Conservation (phyloP, 2,888 invertebrate species). For the Tachina lurida region DNA sequence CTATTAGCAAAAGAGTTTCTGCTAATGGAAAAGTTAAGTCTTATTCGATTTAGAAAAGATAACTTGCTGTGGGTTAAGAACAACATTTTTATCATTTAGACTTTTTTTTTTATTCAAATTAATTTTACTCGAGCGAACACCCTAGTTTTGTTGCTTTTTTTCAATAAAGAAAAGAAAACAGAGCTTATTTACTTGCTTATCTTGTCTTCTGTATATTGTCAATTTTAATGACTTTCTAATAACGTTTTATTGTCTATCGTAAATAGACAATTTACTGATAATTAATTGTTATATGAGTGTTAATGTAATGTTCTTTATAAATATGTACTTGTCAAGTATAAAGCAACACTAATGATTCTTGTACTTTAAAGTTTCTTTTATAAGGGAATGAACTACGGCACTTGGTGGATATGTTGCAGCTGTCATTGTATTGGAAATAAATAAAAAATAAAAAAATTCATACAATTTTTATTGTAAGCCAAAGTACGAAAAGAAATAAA, state of each 20-base stretch:
- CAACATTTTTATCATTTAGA: too few species aligned
- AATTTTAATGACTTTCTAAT: slow-evolving; percentile 69
- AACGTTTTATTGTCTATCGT: slow-evolving; percentile 67
- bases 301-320: slow-evolving; percentile 47
- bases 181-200: slow-evolving; percentile 28
- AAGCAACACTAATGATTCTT: slow-evolving; percentile 29
- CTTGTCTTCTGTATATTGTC: slow-evolving; percentile 54
- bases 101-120: too few species aligned
- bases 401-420: too few species aligned
- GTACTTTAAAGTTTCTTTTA: background rate
- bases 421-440: too few species aligned
- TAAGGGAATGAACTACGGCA: background rate
- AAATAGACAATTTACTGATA: slow-evolving; percentile 66
- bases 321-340: slow-evolving; percentile 2
- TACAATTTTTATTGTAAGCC: too few species aligned
- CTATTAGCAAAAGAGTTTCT: too few species aligned
- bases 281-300: slow-evolving; percentile 67
- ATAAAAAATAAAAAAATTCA: too few species aligned
- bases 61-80: too few species aligned
- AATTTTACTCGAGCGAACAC: too few species aligned
- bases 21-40: too few species aligned
- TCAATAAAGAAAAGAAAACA: background rate
- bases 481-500: too few species aligned
- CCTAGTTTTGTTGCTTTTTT: background rate
- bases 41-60: too few species aligned